phyloP scores from a whole-genome alignment of 1,140 invertebrate genomes.

The Cheumatopsyche charites region DNA sequence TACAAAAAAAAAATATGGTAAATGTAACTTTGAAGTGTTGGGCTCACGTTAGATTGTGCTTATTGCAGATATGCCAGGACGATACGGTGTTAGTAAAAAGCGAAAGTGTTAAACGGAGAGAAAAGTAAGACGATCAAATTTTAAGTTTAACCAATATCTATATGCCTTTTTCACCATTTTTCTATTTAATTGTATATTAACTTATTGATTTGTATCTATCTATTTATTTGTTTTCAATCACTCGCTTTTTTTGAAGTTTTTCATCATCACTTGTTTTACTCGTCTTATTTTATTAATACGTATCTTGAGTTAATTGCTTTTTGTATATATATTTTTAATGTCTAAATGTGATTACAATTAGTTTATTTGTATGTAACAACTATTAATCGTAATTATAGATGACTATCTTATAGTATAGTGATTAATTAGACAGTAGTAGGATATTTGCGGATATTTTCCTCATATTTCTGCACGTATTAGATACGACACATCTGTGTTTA shows the following conservation, averaged over 20 bases:
- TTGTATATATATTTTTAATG: neutral
- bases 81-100: constrained; percentile 16
- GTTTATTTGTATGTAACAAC: constrained; percentile 16
- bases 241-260: neutral
- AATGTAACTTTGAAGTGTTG: neutral
- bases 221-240: neutral
- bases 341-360: neutral
- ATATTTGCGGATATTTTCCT: neutral
- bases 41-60: constrained; percentile 19
- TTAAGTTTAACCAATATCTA: neutral
- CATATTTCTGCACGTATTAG: neutral
- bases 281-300: too few species aligned
- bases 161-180: constrained; percentile 24
- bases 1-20: neutral
- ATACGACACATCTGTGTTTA: too few species aligned
- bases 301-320: too few species aligned
- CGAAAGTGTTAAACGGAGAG: neutral
- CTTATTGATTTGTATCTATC: neutral
- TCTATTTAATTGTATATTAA: constrained; percentile 4
- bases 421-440: neutral
- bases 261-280: neutral
- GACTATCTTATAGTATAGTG: constrained; percentile 2
- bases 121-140: constrained; percentile 16
- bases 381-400: constrained; percentile 9
- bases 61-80: constrained; percentile 20